These are phyloP conservation scores for Polydrusus cervinus DNA, from an alignment of 2,888 invertebrate species.

Conservation along the genomic window DNA sequence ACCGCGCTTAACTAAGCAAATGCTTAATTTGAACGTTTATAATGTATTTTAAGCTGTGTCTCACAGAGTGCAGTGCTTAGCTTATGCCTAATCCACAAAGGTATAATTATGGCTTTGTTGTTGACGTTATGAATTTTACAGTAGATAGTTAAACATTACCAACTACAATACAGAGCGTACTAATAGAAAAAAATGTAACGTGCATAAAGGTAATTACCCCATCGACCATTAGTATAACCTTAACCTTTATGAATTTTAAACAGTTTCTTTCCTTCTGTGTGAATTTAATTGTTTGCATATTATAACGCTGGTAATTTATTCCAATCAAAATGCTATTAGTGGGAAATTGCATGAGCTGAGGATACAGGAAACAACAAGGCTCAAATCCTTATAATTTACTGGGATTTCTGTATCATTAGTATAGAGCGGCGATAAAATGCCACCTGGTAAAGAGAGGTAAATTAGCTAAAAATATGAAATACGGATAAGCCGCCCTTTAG, in stretches of 20 bases:
- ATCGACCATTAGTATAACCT: conserved; percentile 13
- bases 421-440: no score
- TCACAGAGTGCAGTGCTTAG: no score
- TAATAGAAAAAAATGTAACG: conserved; percentile 1
- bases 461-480: no score
- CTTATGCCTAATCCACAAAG: not conserved
- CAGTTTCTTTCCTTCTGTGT: conserved; percentile 16
- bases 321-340: conserved; percentile 11
- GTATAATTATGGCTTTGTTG: not conserved
- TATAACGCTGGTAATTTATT: conserved; percentile 4
- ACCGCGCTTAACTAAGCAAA: no score
- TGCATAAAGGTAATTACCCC: conserved; percentile 23
- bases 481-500: no score
- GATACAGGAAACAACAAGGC: not conserved
- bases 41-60: no score
- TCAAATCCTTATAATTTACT: not conserved
- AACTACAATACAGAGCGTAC: not conserved
- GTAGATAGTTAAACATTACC: not conserved
- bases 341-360: not conserved
- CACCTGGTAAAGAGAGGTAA: no score
- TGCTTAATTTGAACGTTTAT: no score
- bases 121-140: not conserved
- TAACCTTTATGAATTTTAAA: conserved; percentile 20
- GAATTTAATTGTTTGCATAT: conserved; percentile 4
- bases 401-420: not conserved